Conservation (phyloP, 2,888 invertebrate genomes). For the Glyphotaelius pellucidus region DNA sequence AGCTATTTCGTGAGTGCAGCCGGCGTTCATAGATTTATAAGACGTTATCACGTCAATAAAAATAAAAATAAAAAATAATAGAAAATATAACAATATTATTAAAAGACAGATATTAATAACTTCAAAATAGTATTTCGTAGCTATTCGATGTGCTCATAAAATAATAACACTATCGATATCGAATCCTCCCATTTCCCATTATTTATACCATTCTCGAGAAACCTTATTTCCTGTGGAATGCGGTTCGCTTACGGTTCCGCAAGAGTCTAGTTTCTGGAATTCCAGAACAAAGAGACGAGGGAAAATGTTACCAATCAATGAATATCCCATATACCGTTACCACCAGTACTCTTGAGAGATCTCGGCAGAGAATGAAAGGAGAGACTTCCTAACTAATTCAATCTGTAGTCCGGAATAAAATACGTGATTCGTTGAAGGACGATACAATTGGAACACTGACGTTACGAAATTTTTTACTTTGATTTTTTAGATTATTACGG, state of each 20-base stretch:
- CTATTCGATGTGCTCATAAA: background rate
- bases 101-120: background rate
- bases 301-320: background rate
- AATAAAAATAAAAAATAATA: too few relatives aligned
- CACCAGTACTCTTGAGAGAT: background rate
- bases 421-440: background rate
- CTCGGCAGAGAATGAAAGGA: background rate
- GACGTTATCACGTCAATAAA: too few relatives aligned
- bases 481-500: too few relatives aligned
- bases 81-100: background rate
- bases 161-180: background rate
- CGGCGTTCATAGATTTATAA: too few relatives aligned
- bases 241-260: background rate
- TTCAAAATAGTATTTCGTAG: background rate
- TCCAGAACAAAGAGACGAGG: background rate
- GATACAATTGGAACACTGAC: background rate
- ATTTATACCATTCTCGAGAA: too few relatives aligned
- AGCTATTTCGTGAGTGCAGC: too few relatives aligned
- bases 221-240: too few relatives aligned
- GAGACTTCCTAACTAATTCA: background rate
- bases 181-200: background rate
- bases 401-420: background rate
- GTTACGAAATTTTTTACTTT: too few relatives aligned
- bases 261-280: background rate
- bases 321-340: background rate